Base-by-base conservation (phyloP, 2,888 invertebrate species). In the Helobdella robusta region DNA sequence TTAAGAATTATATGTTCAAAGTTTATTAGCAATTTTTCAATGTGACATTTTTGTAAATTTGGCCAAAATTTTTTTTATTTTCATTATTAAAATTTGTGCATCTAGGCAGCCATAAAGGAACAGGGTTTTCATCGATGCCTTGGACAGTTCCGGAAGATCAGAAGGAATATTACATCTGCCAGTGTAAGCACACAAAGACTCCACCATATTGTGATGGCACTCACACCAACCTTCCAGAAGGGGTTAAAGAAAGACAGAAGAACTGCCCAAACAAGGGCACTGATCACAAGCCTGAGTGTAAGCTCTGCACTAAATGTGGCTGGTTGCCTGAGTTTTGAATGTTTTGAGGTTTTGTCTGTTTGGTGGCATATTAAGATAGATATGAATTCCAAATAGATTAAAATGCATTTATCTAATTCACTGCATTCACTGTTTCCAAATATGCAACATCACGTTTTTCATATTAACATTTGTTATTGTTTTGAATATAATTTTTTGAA, bases 191-290 rank as follows among this genome's bases (percentile, higher is more conserved):
- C 67, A 76, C 76, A 8, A 72, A 70, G 62, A 67, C 70, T 56
- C 74, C 75, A 1, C 76, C 76, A 44, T 71, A 67, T 54, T 76
- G 76, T 71, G 76, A 76, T 61, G 76, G 72, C 8, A 72, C 73
- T 5, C 76, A 76, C 68, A 72, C 72, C 11, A 68, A 73, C 63
- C 71, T 76, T 36, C 74, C 75, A n/a, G 61, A 58, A 60, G 70
- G 72, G 23, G 72, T 76, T 3, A 56, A 70, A 8, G 69, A 71
- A 15, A 65, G 72, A 60, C 68, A 73, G 63, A 65, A 71, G 35
- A 68, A 58, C 3, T 76, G 76, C 56, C 48, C 32, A 35, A 28
- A 34, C 60, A 72, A 67, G 62, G 56, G 67, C 0, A 44, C 54
- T 23, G 72, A 72, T 50, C 68, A 67, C 66, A 58, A 23, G 4